Evolutionary conservation across 2,888 invertebrate genomes (phyloP).

Genomic region (Rhagophthalmus giganteus): DNA sequence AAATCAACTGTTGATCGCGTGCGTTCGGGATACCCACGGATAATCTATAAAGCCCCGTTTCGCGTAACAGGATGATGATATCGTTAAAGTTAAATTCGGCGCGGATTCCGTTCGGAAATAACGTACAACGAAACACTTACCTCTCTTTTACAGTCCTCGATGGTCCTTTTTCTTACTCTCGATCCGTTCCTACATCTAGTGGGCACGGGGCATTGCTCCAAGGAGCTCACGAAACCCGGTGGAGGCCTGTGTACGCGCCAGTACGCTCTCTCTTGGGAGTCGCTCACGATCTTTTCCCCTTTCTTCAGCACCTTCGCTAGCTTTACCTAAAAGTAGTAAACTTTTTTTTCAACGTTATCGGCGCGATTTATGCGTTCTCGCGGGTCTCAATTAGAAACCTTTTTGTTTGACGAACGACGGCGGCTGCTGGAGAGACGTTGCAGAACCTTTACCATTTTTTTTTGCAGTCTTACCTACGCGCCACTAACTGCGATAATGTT

Average conservation of each 20-base stretch:
- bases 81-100: too few relatives aligned
- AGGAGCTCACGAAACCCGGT: slow-evolving; percentile 80
- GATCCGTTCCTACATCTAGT: slow-evolving; percentile 71
- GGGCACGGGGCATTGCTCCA: slow-evolving; percentile 86
- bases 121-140: slow-evolving; percentile 55
- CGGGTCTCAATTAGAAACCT: neutral
- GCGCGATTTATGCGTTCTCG: too few relatives aligned
- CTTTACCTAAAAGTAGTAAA: slow-evolving; percentile 65
- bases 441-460: slow-evolving; percentile 5
- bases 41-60: too few relatives aligned
- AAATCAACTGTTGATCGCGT: neutral
- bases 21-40: too few relatives aligned
- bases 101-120: too few relatives aligned
- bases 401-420: neutral
- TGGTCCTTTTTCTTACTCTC: slow-evolving; percentile 70
- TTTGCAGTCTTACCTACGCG: too few relatives aligned
- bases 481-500: neutral
- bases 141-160: slow-evolving; percentile 79
- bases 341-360: too few relatives aligned
- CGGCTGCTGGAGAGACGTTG: neutral
- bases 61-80: too few relatives aligned
- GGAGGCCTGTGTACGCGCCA: slow-evolving; percentile 96
- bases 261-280: slow-evolving; percentile 96
- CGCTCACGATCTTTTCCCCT: slow-evolving; percentile 92
- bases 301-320: slow-evolving; percentile 93